phyloP scores from a whole-genome alignment of 1,140 invertebrate genomes.

The Diplogasteroides magnus region DNA sequence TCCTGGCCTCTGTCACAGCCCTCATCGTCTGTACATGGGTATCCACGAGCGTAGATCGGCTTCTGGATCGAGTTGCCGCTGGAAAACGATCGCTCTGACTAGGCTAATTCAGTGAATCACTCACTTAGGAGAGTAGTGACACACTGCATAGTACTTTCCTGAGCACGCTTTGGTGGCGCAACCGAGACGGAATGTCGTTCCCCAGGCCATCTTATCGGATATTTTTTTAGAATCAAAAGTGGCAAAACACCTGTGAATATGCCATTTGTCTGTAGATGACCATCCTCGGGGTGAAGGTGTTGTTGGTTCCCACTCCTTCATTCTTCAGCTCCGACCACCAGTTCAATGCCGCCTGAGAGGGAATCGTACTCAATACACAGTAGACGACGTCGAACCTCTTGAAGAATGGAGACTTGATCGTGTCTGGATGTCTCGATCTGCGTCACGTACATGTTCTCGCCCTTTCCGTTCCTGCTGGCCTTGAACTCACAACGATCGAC shows the following conservation, averaged over 20 bases:
- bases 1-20: background rate
- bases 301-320: background rate
- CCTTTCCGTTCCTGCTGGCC: background rate
- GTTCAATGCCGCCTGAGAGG: background rate
- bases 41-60: background rate
- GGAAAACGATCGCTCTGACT: background rate
- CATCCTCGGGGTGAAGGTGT: background rate
- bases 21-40: background rate
- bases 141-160: background rate
- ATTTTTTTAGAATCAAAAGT: no score
- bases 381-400: background rate
- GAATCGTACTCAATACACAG: background rate
- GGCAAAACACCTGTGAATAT: no score
- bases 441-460: background rate
- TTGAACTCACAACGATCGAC: background rate
- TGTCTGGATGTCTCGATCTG: background rate
- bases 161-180: background rate
- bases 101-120: background rate
- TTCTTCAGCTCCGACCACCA: background rate
- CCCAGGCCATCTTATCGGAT: background rate
- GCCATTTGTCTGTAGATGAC: background rate
- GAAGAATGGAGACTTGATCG: background rate
- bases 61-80: background rate
- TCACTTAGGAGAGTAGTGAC: background rate
- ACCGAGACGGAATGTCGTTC: background rate